Evolutionary conservation across 2,797 vertebrate species (phyloP).

Genomic region (Anguilla anguilla): DNA sequence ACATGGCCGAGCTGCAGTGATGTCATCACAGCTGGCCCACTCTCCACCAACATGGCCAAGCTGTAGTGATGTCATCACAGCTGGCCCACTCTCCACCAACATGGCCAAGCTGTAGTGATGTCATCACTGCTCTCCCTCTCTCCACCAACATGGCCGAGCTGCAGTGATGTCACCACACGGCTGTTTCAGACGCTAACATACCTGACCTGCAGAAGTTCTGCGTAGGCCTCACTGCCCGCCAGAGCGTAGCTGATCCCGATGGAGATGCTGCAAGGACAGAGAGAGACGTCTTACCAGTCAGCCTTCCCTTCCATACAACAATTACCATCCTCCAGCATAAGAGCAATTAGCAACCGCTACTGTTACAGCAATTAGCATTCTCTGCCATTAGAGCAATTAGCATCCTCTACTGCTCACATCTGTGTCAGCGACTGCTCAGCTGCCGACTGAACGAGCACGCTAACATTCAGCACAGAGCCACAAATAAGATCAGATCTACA

Average conservation of each 20-base stretch:
- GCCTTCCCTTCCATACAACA: background rate
- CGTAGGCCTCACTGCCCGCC: conserved; percentile 71
- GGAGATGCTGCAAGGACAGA: conserved; percentile 60
- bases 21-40: too few species aligned
- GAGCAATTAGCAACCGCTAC: too few species aligned
- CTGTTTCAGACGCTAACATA: conserved; percentile 46
- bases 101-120: too few species aligned
- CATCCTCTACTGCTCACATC: conserved; percentile 4
- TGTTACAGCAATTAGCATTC: too few species aligned
- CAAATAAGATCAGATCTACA: background rate
- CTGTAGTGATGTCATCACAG: too few species aligned
- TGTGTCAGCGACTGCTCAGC: background rate
- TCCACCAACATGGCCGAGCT: too few species aligned
- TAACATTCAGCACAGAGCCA: background rate
- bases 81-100: too few species aligned
- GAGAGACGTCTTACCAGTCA: conserved; percentile 23
- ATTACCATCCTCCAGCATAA: too few species aligned
- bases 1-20: too few species aligned
- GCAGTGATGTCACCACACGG: background rate
- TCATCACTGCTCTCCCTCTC: too few species aligned
- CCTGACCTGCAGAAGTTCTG: conserved; percentile 66
- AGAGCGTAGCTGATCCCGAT: conserved; percentile 72
- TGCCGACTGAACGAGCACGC: background rate
- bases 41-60: too few species aligned
- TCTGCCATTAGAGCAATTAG: background rate